A percentile compares a stretch with the other conserved stretches of the same genome.
Conservation (phyloP, 1,140 invertebrate genomes). For the Bombus consobrinus region DNA sequence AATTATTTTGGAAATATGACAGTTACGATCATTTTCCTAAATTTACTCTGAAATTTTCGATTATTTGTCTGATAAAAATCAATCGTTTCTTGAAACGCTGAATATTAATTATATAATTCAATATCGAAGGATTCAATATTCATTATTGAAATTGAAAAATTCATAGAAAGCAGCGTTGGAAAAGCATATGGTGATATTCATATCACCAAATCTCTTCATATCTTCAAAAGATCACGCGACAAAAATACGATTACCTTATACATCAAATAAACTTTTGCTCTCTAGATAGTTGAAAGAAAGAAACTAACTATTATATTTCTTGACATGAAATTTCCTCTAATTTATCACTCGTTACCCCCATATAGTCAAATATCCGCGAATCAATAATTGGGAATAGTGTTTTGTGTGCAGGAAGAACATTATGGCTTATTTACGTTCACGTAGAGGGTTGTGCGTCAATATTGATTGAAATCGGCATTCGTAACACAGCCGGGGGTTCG, state of each 20-base stretch:
- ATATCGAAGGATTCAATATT: too few species aligned
- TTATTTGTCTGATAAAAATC: neutral
- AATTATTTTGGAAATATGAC: too few species aligned
- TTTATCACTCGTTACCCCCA: neutral
- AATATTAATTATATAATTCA: neutral
- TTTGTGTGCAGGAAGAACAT: neutral
- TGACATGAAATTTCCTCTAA: neutral
- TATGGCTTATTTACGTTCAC: constrained; percentile 27
- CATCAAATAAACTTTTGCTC: too few species aligned
- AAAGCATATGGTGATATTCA: too few species aligned
- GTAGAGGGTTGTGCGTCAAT: constrained; percentile 19
- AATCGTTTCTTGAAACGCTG: neutral
- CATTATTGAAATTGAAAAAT: neutral
- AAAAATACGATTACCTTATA: neutral
- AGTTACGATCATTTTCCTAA: neutral
- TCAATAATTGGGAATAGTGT: constrained; percentile 2
- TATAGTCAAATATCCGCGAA: neutral
- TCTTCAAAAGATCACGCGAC: neutral
- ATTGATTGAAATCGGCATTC: neutral
- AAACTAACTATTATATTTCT: too few species aligned
- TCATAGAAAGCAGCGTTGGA: neutral
- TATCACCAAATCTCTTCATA: neutral
- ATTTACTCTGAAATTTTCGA: neutral
- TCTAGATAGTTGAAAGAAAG: too few species aligned
- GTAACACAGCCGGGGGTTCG: neutral